Percentiles rank a stretch among this genome's conserved stretches.
Evolutionary conservation across 2,113 vertebrate genomes (phyloP).

Genomic region (Leucopsar rothschildi): DNA sequence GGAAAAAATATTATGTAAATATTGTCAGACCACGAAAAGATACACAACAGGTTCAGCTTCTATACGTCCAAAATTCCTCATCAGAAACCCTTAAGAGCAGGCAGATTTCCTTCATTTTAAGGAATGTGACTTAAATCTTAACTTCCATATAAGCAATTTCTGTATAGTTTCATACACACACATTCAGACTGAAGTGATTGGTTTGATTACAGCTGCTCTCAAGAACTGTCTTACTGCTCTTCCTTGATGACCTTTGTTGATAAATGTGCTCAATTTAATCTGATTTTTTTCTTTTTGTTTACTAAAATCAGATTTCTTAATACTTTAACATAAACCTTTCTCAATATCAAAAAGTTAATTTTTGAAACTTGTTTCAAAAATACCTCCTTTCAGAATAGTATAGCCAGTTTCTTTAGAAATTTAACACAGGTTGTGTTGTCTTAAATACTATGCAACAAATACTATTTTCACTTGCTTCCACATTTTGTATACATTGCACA

Average conservation of each 20-base stretch:
- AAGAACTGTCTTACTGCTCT: not conserved
- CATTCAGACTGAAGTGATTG: not conserved
- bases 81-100: not conserved
- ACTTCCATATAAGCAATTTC: not conserved
- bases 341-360: not conserved
- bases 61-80: accelerated
- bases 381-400: not conserved
- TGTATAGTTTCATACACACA: not conserved
- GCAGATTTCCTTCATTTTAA: not conserved
- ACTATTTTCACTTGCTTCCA: not conserved
- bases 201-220: not conserved
- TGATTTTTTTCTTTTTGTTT: not conserved
- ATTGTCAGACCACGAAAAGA: not conserved
- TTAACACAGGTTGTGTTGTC: not conserved
- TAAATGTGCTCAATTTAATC: not conserved
- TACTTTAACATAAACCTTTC: not conserved
- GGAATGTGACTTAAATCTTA: not conserved
- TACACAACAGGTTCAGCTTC: not conserved
- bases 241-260: not conserved
- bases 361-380: not conserved
- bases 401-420: not conserved
- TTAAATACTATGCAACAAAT: not conserved
- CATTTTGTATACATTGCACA: not conserved
- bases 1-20: not conserved
- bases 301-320: not conserved